Percentiles rank a stretch among this genome's conserved stretches.
phyloP scores from a whole-genome alignment of 2,797 vertebrate genomes.

The Dicrostonyx torquatus region DNA sequence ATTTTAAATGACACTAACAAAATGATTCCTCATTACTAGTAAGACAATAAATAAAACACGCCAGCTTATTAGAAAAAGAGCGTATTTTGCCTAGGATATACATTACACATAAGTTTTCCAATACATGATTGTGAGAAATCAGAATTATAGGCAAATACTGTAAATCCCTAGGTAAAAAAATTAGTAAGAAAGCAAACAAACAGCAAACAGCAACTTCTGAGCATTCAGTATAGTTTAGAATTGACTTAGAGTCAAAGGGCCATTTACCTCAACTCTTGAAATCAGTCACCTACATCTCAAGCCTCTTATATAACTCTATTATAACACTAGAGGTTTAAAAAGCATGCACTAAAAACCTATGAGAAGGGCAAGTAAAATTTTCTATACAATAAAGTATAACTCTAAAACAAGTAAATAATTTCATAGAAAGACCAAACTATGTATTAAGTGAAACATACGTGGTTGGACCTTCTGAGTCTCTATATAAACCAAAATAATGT shows the following conservation, averaged over 20 bases:
- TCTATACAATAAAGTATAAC: not conserved
- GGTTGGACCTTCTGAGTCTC: not conserved
- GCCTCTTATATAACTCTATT: not conserved
- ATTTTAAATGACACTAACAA: slow-evolving; percentile 41
- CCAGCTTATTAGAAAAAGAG: slow-evolving; percentile 1
- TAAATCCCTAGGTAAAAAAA: slow-evolving; percentile 31
- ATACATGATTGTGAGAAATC: not conserved
- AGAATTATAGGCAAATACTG: slow-evolving; percentile 8
- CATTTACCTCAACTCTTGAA: not conserved
- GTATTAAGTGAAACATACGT: not conserved
- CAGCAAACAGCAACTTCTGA: not conserved
- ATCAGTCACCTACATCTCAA: not conserved
- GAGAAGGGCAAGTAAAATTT: not conserved
- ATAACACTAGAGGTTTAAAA: not conserved
- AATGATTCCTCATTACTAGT: slow-evolving; percentile 29
- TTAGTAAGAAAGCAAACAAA: slow-evolving; percentile 5
- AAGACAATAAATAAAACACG: slow-evolving; percentile 37
- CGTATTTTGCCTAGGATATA: not conserved
- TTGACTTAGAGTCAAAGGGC: not conserved
- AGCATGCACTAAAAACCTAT: not conserved
- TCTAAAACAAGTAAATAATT: not conserved
- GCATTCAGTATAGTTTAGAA: slow-evolving; percentile 41
- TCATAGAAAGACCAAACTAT: not conserved
- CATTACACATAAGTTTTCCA: not conserved
- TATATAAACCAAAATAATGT: slow-evolving; percentile 11